Percentiles rank a stretch among this genome's conserved stretches.
Conservation (phyloP, 2,888 invertebrate species). For the Fabriciana adippe region DNA sequence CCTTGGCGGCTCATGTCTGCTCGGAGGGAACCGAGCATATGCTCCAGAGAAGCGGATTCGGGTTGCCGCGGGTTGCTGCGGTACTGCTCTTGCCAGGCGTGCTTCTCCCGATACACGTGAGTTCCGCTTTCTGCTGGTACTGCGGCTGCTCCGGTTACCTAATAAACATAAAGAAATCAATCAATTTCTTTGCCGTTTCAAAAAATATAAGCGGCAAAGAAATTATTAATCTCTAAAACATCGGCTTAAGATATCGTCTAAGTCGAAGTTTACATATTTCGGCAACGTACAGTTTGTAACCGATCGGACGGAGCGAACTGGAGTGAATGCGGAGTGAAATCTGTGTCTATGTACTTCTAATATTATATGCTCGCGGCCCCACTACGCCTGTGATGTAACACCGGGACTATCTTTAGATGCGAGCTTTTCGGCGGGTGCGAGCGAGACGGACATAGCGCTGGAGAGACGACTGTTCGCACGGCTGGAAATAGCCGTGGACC, state of each 20-base stretch:
- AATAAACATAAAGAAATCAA: slow-evolving; percentile 34
- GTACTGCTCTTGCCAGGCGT: slow-evolving; percentile 80
- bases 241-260: slow-evolving; percentile 27
- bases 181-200: slow-evolving; percentile 25
- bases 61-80: slow-evolving; percentile 81
- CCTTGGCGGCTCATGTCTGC: slow-evolving; percentile 99
- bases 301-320: slow-evolving; percentile 65
- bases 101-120: slow-evolving; percentile 85
- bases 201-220: slow-evolving; percentile 29
- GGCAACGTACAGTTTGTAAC: slow-evolving; percentile 67
- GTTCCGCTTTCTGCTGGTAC: slow-evolving; percentile 69
- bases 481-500: slow-evolving; percentile 83
- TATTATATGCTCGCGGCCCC: slow-evolving; percentile 80
- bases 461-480: slow-evolving; percentile 62
- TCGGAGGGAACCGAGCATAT: slow-evolving; percentile 96
- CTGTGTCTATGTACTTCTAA: slow-evolving; percentile 79
- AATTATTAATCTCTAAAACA: slow-evolving; percentile 17
- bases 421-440: slow-evolving; percentile 57
- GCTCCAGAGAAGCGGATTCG: slow-evolving; percentile 83
- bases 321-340: slow-evolving; percentile 79
- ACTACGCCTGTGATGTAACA: slow-evolving; percentile 78
- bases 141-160: slow-evolving; percentile 68
- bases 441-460: slow-evolving; percentile 63
- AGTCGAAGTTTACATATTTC: slow-evolving; percentile 50
- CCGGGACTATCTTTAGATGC: slow-evolving; percentile 74